A percentile compares a stretch with the other conserved stretches of the same genome.
These are phyloP conservation scores for Orbicella faveolata DNA, from an alignment of 64 coral and sea anemone species.

Conservation along the genomic window DNA sequence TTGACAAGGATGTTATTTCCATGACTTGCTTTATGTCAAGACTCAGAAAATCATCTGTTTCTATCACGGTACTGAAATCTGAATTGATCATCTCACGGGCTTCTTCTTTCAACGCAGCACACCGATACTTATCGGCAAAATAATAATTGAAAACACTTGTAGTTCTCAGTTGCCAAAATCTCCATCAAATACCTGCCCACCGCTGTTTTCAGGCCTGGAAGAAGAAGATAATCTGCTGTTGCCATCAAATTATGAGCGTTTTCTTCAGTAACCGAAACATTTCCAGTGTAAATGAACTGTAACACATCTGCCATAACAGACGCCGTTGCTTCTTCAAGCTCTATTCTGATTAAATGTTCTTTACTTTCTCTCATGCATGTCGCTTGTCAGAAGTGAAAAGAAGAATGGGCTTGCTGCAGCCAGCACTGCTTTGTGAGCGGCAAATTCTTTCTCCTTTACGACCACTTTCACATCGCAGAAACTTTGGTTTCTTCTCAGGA, in stretches of 20 bases:
- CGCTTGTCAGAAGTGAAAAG: neutral
- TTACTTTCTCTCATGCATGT: neutral
- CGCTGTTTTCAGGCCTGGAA: conserved; percentile 2
- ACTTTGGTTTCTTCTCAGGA: neutral
- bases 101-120: neutral
- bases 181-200: neutral
- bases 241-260: neutral
- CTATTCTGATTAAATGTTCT: neutral
- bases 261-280: neutral
- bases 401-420: neutral
- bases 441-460: neutral
- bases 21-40: neutral
- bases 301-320: neutral
- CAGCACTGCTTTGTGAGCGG: neutral
- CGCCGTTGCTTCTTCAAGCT: neutral
- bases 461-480: neutral
- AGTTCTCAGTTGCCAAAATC: neutral
- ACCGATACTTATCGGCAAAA: conserved; percentile 15
- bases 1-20: neutral
- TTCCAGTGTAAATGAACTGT: neutral
- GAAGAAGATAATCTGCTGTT: neutral
- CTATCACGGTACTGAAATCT: neutral
- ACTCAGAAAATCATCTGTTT: conserved; percentile 2
- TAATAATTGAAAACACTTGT: conserved; percentile 22
- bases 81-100: neutral